A percentile compares a stretch with the other conserved stretches of the same genome.
These are phyloP conservation scores for Lasioglossum pauxillum DNA, from an alignment of 2,888 invertebrate genomes.

Conservation along the genomic window DNA sequence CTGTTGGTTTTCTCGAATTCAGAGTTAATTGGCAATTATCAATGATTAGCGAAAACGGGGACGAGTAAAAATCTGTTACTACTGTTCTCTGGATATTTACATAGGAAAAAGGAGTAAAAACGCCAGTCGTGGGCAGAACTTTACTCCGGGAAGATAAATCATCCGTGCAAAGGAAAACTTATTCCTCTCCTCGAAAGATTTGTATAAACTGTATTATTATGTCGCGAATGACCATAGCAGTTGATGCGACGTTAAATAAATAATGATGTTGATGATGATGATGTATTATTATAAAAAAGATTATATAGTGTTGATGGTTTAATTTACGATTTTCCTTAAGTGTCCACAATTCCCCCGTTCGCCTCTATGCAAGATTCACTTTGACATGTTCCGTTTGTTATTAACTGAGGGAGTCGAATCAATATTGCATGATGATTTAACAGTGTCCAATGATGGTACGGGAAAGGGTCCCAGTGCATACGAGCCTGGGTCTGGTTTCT, in stretches of 20 bases:
- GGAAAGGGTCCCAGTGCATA: background rate
- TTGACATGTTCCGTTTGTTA: background rate
- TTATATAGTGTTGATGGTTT: background rate
- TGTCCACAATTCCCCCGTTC: background rate
- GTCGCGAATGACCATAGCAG: no score
- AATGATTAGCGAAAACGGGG: background rate
- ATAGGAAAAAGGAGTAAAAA: background rate
- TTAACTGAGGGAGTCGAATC: background rate
- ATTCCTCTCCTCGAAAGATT: no score
- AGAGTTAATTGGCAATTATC: slow-evolving; percentile 11
- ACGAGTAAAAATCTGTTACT: background rate
- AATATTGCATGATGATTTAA: background rate
- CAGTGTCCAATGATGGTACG: background rate
- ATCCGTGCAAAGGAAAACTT: no score
- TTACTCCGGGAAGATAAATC: no score
- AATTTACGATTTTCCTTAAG: background rate
- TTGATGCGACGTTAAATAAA: no score
- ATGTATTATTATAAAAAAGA: background rate
- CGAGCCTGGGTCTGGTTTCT: background rate
- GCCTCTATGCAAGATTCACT: background rate
- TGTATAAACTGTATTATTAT: no score
- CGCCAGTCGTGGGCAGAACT: no score
- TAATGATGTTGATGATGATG: no score
- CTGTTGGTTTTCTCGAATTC: background rate
- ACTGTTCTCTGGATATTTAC: background rate